Base-by-base conservation (phyloP, 2,888 invertebrate genomes). In the Tinea trinotella region DNA sequence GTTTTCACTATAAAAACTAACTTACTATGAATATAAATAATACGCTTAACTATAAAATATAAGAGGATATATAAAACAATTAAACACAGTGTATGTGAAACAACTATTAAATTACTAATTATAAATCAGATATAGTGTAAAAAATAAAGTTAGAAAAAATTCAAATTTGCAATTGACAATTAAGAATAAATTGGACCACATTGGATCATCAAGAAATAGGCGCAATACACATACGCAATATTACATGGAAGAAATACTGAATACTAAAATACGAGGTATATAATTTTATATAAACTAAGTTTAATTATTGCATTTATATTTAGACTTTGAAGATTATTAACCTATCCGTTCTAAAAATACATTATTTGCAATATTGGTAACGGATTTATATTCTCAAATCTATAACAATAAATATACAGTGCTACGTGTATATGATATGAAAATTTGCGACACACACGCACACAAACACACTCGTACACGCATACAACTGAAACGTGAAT, bases 381-480 rank as follows among this genome's bases (percentile, higher is more conserved):
- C 46, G 3, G 17, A 46, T 40, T n/a, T 40, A 40, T 12, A 13
- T 40, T 40, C 13, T 4, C 18, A 19, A 46, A 19, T 18, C 46
- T 46, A 19, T 46, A 46, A 46, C 46, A 46, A 46, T 46, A 46
- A 46, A 46, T 46, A 46, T 46, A 46, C 46, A 17, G 46, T 46
- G 46, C 46, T 46, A n/a, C n/a, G n/a, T n/a, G n/a, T n/a, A 46
- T 46, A 46, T 46, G 46, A 46, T 46, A 46, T 46, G 46, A 46
- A 46, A 46, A 12, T 46, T 46, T 46, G 46, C 46, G 19, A 46
- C 19, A 18, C 46, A 46, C 46, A 46, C 46, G 19, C 46, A 46
- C 44, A 44, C 13, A 13, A 13, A 40, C 40, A 40, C 40, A 40
- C 13, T n/a, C 30, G 30, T 30, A 30, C 30, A 40, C 40, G 40